Base-by-base conservation (phyloP, 2,797 vertebrate genomes). In the Diceros bicornis region DNA sequence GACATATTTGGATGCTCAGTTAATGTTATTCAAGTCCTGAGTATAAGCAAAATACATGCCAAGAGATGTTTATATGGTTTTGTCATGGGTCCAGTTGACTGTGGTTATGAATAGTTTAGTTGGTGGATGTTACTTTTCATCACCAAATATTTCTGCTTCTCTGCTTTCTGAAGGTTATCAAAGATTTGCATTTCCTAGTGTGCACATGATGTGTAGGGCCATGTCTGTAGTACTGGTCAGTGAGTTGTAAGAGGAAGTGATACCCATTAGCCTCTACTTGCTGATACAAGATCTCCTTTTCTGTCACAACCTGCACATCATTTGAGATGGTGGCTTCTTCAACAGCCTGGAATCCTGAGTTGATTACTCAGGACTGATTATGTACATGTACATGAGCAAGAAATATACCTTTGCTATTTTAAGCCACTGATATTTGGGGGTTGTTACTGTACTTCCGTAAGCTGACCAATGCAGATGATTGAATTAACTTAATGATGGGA, bases 151-250 rank as follows among this genome's bases (percentile, higher is more conserved):
- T 86, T 86, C 17, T 64, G n/a, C 69, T 47, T 37, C 50, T 79
- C 34, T 87, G 57, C 72, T 86, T 95, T 95, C 57, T 72, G 57
- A 72, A 71, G 74, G 18, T 86, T 72, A 52, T 71, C 61, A 78
- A 23, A 55, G 57, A 37, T 57, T 91, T 72, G 74, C 61, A 57
- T 89, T 89, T 82, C 68, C 68, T 94, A 47, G 68, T n/a, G 14
- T 75, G 68, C 52, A 50, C 34, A 16, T 82, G 34, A 47, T 34
- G 68, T n/a, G 25, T 85, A 52, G 32, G 52, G 52, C 37, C 66
- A 23, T 79, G 89, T 72, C 55, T 32, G 10, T 72, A 55, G 23
- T 55, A 86, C 29, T 74, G n/a, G 47, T 34, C 55, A 62, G 0
- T 86, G 64, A 64, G 44, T 47, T 86, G 57, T 74, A 57, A 57